phyloP scores from a whole-genome alignment of 2,888 invertebrate species.

The Liopterus haemorrhoidalis region DNA sequence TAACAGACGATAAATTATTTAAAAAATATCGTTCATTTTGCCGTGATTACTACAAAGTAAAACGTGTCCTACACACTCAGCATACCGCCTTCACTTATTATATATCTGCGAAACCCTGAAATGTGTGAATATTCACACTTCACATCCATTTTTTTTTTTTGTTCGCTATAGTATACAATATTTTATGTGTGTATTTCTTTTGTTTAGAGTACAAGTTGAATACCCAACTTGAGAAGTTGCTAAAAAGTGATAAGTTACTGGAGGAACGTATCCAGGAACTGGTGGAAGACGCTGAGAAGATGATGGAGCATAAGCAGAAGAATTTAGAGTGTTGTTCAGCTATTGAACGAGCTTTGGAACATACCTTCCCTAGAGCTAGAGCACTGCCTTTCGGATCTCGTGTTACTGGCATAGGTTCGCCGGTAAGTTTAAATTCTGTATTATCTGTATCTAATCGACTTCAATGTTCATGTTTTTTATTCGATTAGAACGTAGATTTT shows the following conservation, averaged over 20 bases:
- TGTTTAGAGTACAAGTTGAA: slow-evolving; percentile 35
- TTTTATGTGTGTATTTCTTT: too few species aligned
- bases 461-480: too few species aligned
- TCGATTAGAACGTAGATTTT: slow-evolving; percentile 24
- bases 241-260: slow-evolving; percentile 32
- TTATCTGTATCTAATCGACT: neutral
- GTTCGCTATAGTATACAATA: too few species aligned
- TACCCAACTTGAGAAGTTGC: slow-evolving; percentile 32
- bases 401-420: slow-evolving; percentile 49
- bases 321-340: slow-evolving; percentile 36
- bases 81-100: too few species aligned
- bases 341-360: slow-evolving; percentile 36
- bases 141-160: too few species aligned
- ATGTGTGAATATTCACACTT: too few species aligned
- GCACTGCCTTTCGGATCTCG: slow-evolving; percentile 58
- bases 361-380: slow-evolving; percentile 40
- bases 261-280: slow-evolving; percentile 28
- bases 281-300: slow-evolving; percentile 34
- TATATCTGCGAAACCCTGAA: too few species aligned
- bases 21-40: too few species aligned
- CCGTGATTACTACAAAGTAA: too few species aligned
- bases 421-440: slow-evolving; percentile 24
- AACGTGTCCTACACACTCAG: too few species aligned
- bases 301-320: slow-evolving; percentile 30
- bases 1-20: too few species aligned